Base-by-base conservation (phyloP, 2,113 vertebrate species). In the Tupaia tana region DNA sequence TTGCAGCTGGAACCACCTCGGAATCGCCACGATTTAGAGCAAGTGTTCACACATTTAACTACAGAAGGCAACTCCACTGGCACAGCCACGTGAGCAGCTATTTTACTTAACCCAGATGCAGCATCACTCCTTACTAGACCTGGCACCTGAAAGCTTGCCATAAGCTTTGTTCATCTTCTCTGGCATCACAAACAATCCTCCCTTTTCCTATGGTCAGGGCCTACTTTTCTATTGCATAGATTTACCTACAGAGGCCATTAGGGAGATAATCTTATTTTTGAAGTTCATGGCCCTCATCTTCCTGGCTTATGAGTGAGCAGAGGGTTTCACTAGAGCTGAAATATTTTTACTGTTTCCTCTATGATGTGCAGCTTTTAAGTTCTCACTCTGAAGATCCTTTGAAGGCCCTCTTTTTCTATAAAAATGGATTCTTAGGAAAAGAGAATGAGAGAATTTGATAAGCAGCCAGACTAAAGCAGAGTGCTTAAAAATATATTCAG, bases 1-100 rank as follows among this genome's bases (percentile, higher is more conserved):
- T 83, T 97, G 95, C 93, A 97, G 95, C 96, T 95, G 93, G 95
- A 98, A 92, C 89, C 93, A 97, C 94, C 95, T 97, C 56, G 63
- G 81, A 95, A 97, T 96, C 1, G 0, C 88, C 61, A 88, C 98
- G 93, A 97, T 96, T 98, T 97, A 97, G 93, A 96, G 91, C 81
- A 89, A 97, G 66, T 63, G 79, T 94, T 97, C 54, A 64, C 75
- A 34, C 91, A 80, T 94, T 95, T 97, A 95, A 94, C 95, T 97
- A 56, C 70, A 97, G 95, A 98, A 97, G 86, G 64, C 91, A 97
- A 86, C 58, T 94, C 90, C 14, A 71, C 85, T 88, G 88, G 79
- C 34, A 61, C 31, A 96, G 78, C 6, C 31, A 96, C 86, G 71
- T 82, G 84, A 97, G 91, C 77, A 93, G 81, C 85, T 97, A 20